Base-by-base conservation (phyloP, 2,113 vertebrate genomes). In the Rhinichthys klamathensis region DNA sequence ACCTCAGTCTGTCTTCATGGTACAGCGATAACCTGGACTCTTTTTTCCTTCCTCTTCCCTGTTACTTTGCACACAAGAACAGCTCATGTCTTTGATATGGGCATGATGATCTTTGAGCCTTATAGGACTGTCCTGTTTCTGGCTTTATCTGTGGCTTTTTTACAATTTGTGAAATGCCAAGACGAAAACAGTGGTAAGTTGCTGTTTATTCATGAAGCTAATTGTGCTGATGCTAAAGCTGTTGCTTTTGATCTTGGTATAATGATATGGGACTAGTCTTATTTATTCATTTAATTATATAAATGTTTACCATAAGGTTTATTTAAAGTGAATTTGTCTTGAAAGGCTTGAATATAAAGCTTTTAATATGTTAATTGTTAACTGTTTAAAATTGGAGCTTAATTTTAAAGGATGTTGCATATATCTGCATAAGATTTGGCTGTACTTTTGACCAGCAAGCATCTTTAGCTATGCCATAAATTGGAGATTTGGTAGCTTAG, bases 31-130 rank as follows among this genome's bases (percentile, higher is more conserved):
- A 93, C 89, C 92, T 92, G 89, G 89, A 74, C 87, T 79, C 60
- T 85, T 91, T 89, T 87, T 87, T 32, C 49, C 73, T 75, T 89
- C 85, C 81, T 86, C 84, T 92, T 90, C 79, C 49, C 85, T 81
- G 23, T 65, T 82, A 13, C 81, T 91, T 90, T 90, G 84, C 83
- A 91, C 93, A 88, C 75, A 87, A 87, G 89, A 90, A 89, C 75
- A 89, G 90, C 93, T 92, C 92, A 95, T 94, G 95, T 95, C 93
- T 94, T 86, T 91, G 85, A 91, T 91, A 84, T 94, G 94, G 94
- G 95, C 94, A 95, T 92, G 93, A 94, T 90, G 94, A 87, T 84
- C 86, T 93, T 89, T 90, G 87, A 92, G 90, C 92, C 93, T 92
- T 93, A 92, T 91, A 94, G 95, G 94, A 95, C 83, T 93, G 93